Evolutionary conservation across 2,797 vertebrate species (phyloP), one percentile per base, ranked within the genome.

Genomic region (Zonotrichia albicollis): DNA sequence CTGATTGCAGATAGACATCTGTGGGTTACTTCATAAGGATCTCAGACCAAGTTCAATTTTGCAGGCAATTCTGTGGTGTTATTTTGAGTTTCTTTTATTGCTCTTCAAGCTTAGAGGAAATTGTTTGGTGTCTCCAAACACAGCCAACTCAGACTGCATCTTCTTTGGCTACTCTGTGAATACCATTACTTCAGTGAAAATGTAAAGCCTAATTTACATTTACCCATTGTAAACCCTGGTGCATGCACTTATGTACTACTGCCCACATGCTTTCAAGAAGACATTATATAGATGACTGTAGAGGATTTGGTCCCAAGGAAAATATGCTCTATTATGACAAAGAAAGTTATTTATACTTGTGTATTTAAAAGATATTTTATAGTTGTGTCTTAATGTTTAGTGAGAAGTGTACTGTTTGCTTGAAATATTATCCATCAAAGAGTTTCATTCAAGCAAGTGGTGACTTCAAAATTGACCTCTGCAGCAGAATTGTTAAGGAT

Each of bases 271-370:
- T 76, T 78, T 54, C 38, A 45, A 46, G 27, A 66, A 40, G 21
- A 50, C 4, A 1, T 42, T 29, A 1, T 5, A 3, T 10, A 23
- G 51, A 76, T 8, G 54, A 50, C 1, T 1, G 8, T 29, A n/a
- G 25, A 60, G 20, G 14, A 34, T 62, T 80, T 64, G 19, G 2
- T 86, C 9, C 29, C 14, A 38, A 40, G 17, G 11, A 32, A 57
- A 38, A 17, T 13, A 20, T n/a, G 5, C 3, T n/a, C 48, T 75
- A 0, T 72, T n/a, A 36, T 32, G 32, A 29, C 26, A 66, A 36
- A 61, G 11, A 51, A 75, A 70, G 13, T 30, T 36, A 40, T 42
- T 40, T 26, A 3, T 32, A 10, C 7, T 21, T 43, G 3, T 15
- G 9, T 34, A 34, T 72, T 80, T 81, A 1, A 74, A 48, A 73